Evolutionary conservation across 1,140 invertebrate genomes (phyloP), one percentile per base, ranked within the genome.

Genomic region (Pararge aegeria): DNA sequence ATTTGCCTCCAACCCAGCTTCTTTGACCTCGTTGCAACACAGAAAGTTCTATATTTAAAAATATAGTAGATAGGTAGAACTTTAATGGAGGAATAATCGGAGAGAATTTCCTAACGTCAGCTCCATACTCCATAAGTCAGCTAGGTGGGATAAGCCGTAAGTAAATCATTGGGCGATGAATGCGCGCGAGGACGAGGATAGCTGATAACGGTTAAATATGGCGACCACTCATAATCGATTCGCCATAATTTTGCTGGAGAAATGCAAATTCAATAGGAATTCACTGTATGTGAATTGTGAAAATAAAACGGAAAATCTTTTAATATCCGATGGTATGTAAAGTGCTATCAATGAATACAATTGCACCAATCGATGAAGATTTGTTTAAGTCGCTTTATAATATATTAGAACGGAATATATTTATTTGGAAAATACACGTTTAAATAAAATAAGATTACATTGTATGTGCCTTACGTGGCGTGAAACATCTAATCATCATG

Each of bases 181-280:
- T 82, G 73, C 78, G 71, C 64, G 66, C 61, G 60, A 74, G 72
- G 62, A 73, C 73, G 79, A 69, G 66, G 64, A 57, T 55, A 60
- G 46, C 57, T 69, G 81, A 87, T 87, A 87, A 80, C 80, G 78
- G 69, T 84, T 87, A 82, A 84, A 84, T 87, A 87, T 83, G 77
- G 77, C 63, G 64, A 37, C 65, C 68, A 75, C 67, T 80, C 74
- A 73, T 77, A 78, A 73, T 74, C 75, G 80, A 75, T 74, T 74
- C 38, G 13, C 38, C 38, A 83, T 75, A 72, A 73, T 68, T 52
- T 56, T 46, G 13, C 34, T 52, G 18, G 42, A 20, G 42, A 48
- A 52, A 53, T 53, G 49, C 34, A 40, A 34, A 57, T 57, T 57
- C 55, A 57, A 46, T 46, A 20, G 42, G 42, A 46, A 46, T 20